These are phyloP conservation scores for Hydrophis major DNA, from an alignment of 2,797 vertebrate genomes.

Conservation along the genomic window DNA sequence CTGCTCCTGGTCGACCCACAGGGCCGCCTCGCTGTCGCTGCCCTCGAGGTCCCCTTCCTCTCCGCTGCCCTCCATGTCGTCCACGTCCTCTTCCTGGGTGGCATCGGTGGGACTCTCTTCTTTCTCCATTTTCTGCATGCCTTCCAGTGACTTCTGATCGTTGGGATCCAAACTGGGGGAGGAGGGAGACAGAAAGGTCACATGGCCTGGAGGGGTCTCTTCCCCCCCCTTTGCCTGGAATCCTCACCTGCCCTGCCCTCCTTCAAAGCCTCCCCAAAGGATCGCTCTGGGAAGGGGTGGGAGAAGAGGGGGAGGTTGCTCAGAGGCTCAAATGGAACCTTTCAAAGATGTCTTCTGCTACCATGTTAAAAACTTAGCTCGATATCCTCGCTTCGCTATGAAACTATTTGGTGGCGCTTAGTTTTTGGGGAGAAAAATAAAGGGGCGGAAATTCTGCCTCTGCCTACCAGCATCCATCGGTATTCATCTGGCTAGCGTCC, in stretches of 20 bases:
- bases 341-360: not conserved
- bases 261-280: not conserved
- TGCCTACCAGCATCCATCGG: too few species aligned
- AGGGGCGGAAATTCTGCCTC: too few species aligned
- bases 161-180: constrained; percentile 91
- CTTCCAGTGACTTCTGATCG: constrained; percentile 97
- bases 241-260: not conserved
- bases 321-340: not conserved
- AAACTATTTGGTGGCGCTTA: too few species aligned
- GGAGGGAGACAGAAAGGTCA: constrained; percentile 18
- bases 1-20: constrained; percentile 98
- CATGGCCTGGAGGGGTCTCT: not conserved
- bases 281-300: not conserved
- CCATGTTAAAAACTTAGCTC: not conserved
- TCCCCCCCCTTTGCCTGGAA: not conserved
- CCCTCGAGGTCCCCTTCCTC: constrained; percentile 97
- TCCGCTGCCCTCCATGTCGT: constrained; percentile 98
- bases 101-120: constrained; percentile 97
- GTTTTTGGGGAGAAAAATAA: too few species aligned
- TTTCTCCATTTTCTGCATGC: constrained; percentile 99
- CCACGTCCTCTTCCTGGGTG: constrained; percentile 95
- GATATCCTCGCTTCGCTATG: too few species aligned
- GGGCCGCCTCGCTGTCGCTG: constrained; percentile 96
- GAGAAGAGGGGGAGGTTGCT: not conserved
- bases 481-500: too few species aligned